Percentiles rank a stretch among this genome's conserved stretches.
Conservation (phyloP, 1,140 invertebrate species). For the Coenobita brevimanus region DNA sequence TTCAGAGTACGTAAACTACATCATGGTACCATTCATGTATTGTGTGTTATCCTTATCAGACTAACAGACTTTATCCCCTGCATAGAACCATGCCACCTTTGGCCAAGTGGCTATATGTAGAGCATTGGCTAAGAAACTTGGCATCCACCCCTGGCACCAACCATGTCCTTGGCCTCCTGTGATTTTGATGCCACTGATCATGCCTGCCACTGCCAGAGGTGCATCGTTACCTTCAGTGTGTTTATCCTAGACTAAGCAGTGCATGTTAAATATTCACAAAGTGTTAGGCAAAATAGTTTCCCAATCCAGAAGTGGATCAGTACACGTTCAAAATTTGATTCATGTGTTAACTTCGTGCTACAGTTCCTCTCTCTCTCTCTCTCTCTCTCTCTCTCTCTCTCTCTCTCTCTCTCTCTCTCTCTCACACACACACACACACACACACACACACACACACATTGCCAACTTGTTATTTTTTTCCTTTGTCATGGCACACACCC, state of each 20-base stretch:
- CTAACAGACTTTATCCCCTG: too few relatives aligned
- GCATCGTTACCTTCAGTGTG: constrained; percentile 20
- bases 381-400: not conserved
- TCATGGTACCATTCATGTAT: too few relatives aligned
- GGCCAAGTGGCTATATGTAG: constrained; percentile 47
- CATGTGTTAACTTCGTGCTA: not conserved
- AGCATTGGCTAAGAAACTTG: constrained; percentile 11
- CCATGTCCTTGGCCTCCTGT: constrained; percentile 18
- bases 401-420: not conserved
- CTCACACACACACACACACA: too few relatives aligned
- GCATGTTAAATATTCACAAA: too few relatives aligned
- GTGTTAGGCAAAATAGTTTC: too few relatives aligned
- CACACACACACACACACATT: not conserved
- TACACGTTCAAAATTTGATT: too few relatives aligned
- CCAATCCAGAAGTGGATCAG: too few relatives aligned
- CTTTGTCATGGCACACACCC: constrained; percentile 25
- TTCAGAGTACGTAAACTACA: too few relatives aligned
- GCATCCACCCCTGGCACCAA: constrained; percentile 17
- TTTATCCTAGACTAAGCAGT: too few relatives aligned
- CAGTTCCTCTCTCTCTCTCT: not conserved
- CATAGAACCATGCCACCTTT: not conserved
- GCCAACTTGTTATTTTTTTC: not conserved
- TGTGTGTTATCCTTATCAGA: too few relatives aligned
- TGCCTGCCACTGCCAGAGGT: constrained; percentile 2
- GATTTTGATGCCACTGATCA: constrained; percentile 16